Base-by-base conservation (phyloP, 2,888 invertebrate species). In the Pimpla rufipes region DNA sequence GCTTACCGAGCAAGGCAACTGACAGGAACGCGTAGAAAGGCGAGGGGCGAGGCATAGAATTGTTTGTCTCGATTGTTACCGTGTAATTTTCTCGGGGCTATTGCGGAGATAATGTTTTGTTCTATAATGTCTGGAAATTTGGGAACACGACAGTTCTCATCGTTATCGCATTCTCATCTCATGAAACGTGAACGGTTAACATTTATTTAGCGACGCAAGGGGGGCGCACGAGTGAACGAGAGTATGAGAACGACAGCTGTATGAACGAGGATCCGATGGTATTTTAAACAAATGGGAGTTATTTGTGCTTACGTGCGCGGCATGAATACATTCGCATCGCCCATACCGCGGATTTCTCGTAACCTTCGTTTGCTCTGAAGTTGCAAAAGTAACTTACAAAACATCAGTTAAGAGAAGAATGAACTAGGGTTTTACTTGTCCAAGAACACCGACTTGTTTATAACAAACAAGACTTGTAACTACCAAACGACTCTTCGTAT, bases 301-400 rank as follows among this genome's bases (percentile, higher is more conserved):
- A 10, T 42, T 8, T 42, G 1, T n/a, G 18, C 21, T 40, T 18
- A 64, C 18, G 37, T 64, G 50, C 18, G 50, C 2, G 11, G 35
- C 4, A 6, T 47, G 18, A 5, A 50, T 37, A 50, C 35, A 57
- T 40, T 11, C 7, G 7, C 40, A 57, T 68, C 40, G 37, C 62
- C n/a, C 29, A 16, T 68, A 10, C 40, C n/a, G 42, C 37, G n/a
- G 18, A 23, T 11, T 55, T 42, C 50, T 64, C 18, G 35, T 55
- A 40, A 21, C 40, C 21, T n/a, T 29, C 52, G 7, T 64, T 7
- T 21, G 1, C 21, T 35, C n/a, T 11, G 2, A 35, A 35, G 42
- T 62, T 70, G 70, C 45, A 57, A 45, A 52, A 77, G 47, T 47
- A 59, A 70, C 47, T 71, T 71, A 75, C 59, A 21, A 66, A 66